Conservation (phyloP, 2,113 vertebrate genomes). For the Aviceda subcristata region DNA sequence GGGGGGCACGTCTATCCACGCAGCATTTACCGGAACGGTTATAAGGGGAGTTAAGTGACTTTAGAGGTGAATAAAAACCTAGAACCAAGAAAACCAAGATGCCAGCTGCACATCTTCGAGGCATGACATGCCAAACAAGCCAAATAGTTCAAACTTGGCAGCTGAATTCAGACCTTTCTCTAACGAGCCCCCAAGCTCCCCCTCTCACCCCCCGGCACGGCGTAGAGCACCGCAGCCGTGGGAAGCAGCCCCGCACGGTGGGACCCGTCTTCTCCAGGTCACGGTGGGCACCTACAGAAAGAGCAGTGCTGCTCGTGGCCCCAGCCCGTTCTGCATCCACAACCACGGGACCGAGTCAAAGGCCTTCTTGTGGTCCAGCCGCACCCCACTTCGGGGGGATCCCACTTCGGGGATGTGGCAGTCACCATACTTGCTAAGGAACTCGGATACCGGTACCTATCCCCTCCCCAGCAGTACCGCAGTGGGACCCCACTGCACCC, state of each 20-base stretch:
- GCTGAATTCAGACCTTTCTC: background rate
- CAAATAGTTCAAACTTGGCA: background rate
- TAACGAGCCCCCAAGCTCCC: background rate
- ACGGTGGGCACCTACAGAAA: accelerated
- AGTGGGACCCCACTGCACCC: accelerated
- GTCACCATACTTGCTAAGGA: accelerated
- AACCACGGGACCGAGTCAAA: background rate
- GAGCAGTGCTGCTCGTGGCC: accelerated
- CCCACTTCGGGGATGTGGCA: too few relatives aligned
- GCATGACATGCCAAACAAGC: background rate
- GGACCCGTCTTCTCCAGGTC: background rate
- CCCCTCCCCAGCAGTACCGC: background rate
- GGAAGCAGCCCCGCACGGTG: too few relatives aligned
- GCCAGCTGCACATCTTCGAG: background rate
- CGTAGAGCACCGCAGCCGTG: accelerated
- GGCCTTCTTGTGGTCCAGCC: background rate
- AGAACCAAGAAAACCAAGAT: background rate
- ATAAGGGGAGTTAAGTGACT: too few relatives aligned
- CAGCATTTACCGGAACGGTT: accelerated
- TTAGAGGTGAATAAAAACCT: background rate
- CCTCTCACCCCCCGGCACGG: background rate
- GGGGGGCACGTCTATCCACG: accelerated
- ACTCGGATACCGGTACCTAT: accelerated
- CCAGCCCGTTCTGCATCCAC: background rate
- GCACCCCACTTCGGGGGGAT: background rate